Evolutionary conservation across 2,797 vertebrate species (phyloP), one percentile per base, ranked within the genome.

Genomic region (Acestrorhynchus altus): DNA sequence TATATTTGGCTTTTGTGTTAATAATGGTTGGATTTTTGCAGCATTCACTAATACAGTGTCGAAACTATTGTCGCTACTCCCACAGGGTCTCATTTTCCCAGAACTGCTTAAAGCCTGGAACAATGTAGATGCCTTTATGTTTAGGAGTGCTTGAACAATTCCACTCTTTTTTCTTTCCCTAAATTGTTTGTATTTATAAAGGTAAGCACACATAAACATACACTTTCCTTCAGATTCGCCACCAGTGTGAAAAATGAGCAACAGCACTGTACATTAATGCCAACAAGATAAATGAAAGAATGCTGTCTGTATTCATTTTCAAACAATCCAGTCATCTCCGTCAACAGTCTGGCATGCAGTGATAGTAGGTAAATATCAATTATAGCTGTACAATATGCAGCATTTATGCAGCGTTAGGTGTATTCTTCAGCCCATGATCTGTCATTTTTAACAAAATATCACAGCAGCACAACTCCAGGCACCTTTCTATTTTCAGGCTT

Each of bases 321-420:
- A 28, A 4, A n/a, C 61, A 22, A 3, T 4, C 26, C 42, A 24
- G 31, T 68, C 59, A 59, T 70, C 49, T 24, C 70, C 49, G 22
- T 49, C 47, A 54, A 9, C 39, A 70, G 57, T 40, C 46, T 49
- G 57, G 60, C 26, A 56, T 22, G 47, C 74, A 52, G 35, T 39
- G 59, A 80, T 42, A 65, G 59, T 71, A 49, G 7, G 9, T 16
- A 39, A 1, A 52, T 46, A 63, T 70, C n/a, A 64, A 75, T 75
- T 80, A 80, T 64, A 70, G 16, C 67, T 9, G 26, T 24, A 35
- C 63, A 28, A 39, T 64, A 60, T 51, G 56, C 42, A 61, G 52
- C 65, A 65, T 61, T 74, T 51, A 74, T 78, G 51, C 63, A 65
- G 60, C 56, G 56, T 42, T n/a, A n/a, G 44, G 12, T 7, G 18